Percentiles rank a stretch among this genome's conserved stretches.
Conservation (phyloP, 2,113 vertebrate genomes). For the Pseudolaguvia tuberculata region DNA sequence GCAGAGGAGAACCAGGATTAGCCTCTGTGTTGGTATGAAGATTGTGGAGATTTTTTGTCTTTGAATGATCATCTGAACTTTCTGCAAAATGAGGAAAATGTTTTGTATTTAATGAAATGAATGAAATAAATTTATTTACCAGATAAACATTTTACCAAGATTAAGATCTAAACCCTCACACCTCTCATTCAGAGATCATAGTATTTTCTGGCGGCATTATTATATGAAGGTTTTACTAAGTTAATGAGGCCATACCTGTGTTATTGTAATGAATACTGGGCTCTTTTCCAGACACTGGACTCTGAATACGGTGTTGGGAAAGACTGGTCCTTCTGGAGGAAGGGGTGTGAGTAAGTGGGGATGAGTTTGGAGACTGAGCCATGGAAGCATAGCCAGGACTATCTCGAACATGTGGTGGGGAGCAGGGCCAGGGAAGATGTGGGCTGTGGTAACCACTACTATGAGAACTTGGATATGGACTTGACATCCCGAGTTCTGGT, state of each 20-base stretch:
- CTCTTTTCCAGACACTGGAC: constrained; percentile 22
- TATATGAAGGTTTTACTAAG: not conserved
- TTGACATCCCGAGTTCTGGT: constrained; percentile 23
- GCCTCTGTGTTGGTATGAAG: not conserved
- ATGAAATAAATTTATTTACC: too few relatives aligned
- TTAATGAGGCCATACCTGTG: constrained; percentile 51
- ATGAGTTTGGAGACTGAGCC: constrained; percentile 65
- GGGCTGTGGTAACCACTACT: constrained; percentile 70
- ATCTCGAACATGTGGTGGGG: constrained; percentile 63
- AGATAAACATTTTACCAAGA: too few relatives aligned
- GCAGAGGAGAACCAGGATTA: not conserved
- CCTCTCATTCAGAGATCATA: too few relatives aligned
- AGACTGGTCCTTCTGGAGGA: constrained; percentile 55
- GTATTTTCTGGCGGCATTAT: not conserved
- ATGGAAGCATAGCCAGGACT: constrained; percentile 68
- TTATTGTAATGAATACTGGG: constrained; percentile 41
- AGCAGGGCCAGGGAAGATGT: constrained; percentile 61
- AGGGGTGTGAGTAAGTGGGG: constrained; percentile 57
- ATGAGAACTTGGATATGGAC: constrained; percentile 58
- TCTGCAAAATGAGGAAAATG: constrained; percentile 24
- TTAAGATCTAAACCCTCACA: not conserved
- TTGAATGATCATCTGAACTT: not conserved
- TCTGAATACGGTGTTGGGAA: constrained; percentile 24
- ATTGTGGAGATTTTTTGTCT: not conserved
- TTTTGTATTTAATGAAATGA: not conserved